Base-by-base conservation (phyloP, 1,140 invertebrate genomes). In the Eumaeus atala region DNA sequence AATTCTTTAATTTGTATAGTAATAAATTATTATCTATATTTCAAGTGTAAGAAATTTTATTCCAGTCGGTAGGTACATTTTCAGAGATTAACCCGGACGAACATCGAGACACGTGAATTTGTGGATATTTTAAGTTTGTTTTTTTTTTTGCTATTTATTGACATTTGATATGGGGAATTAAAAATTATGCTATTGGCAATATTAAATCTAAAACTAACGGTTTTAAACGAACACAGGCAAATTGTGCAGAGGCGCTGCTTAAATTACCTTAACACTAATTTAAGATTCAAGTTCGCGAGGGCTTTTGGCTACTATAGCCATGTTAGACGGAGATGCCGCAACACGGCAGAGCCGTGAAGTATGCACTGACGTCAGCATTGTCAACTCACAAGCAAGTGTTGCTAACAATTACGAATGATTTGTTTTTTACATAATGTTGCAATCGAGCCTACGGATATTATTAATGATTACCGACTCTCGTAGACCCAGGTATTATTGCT, bases 371-470 rank as follows among this genome's bases (percentile, higher is more conserved):
- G 42, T 61, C 72, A 81, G 80, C 67, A 51, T 70, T 75, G 82
- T 83, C n/a, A n/a, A n/a, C n/a, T n/a, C n/a, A n/a, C n/a, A 79
- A 83, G 83, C 79, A 64, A 83, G 79, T 77, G 78, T 81, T 67
- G 77, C 62, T 83, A n/a, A n/a, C n/a, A n/a, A n/a, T n/a, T n/a
- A n/a, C n/a, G n/a, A 78, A 70, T 47, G 18, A 47, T 47, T 9
- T 17, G 4, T 17, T 47, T 28, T 3, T 28, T 3, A 3, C 6
- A 28, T 6, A 28, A 28, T 2, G 21, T 28, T 28, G 21, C 21
- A 28, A 28, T 28, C 2, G 21, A 28, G 6, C 21, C n/a, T n/a
- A n/a, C n/a, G n/a, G n/a, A n/a, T n/a, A n/a, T n/a, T n/a, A n/a
- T n/a, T n/a, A n/a, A n/a, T n/a, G n/a, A n/a, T n/a, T n/a, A n/a